Percentiles rank a stretch among this genome's conserved stretches.
Evolutionary conservation across 2,113 vertebrate species (phyloP).

Genomic region (Alouatta palliata): DNA sequence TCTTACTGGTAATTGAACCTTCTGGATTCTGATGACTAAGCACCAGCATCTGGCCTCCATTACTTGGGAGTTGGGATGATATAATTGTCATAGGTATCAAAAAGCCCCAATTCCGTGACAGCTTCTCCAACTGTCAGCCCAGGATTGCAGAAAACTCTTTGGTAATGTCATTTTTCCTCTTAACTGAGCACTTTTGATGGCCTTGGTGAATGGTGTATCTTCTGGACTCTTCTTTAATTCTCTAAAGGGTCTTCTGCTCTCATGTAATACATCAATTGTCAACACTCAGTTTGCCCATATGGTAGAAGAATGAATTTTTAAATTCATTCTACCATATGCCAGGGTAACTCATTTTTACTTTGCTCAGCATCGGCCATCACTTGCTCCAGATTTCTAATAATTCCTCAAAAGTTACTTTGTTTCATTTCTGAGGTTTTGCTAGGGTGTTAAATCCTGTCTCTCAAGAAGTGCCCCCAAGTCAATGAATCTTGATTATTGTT

Average conservation of each 20-base stretch:
- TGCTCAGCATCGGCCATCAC: neutral
- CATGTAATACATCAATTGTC: neutral
- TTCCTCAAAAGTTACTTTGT: neutral
- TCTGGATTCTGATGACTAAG: constrained; percentile 2
- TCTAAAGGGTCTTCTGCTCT: neutral
- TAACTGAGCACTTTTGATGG: neutral
- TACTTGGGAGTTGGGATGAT: neutral
- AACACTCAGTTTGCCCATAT: neutral
- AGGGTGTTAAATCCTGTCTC: neutral
- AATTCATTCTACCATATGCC: neutral
- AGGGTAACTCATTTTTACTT: neutral
- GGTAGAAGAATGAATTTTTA: neutral
- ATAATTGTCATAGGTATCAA: neutral
- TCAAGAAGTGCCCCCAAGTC: neutral
- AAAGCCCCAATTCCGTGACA: neutral
- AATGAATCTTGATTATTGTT: constrained; percentile 31
- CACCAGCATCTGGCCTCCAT: neutral
- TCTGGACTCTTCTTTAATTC: neutral
- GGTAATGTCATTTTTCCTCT: neutral
- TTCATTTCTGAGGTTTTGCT: neutral
- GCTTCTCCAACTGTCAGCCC: neutral
- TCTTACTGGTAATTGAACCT: neutral
- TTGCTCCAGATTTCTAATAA: neutral
- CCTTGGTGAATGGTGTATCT: neutral
- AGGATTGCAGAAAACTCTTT: neutral